Evolutionary conservation across 2,797 vertebrate genomes (phyloP), one percentile per base, ranked within the genome.

Genomic region (Gephyroberyx darwinii): DNA sequence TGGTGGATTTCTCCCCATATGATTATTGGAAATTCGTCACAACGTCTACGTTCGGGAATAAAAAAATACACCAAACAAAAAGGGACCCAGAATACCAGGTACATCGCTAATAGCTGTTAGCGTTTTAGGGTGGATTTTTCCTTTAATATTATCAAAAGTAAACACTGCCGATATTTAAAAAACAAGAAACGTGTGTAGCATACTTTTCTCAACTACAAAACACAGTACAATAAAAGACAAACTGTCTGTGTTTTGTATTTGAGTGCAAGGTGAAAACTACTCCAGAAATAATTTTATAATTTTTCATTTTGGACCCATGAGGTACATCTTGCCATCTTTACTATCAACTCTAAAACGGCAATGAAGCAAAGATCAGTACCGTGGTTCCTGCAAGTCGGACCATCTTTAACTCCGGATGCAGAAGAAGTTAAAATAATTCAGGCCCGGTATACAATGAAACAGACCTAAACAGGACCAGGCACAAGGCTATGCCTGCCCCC

Each of bases 401-500:
- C 26, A 63, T 31, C 8, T 8, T 58, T 58, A 62, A 31, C 20
- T 41, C 41, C 43, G 41, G 51, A 22, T 33, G 61, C 48, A 10
- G 9, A 35, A n/a, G 39, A 14, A 41, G 62, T 33, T 55, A 33
- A 9, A 50, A 8, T 5, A 17, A 62, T 48, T 65, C 20, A 19
- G 30, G 5, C 30, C 26, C 39, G 47, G 19, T 19, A 33, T 16
- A 68, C 19, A 35, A 19, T 16, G 43, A 16, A 8, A 17, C 31
- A 48, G 43, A 33, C 22, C 30, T 50, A 26, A 57, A 26, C 53
- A 39, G 48, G 50, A 55, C 60, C 51, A 17, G 16, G 70, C 66
- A 71, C 67, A 75, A 60, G 33, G 74, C 62, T 60, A 37, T 8
- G 43, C 80, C 78, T 47, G 61, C 79, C 84, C 85, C 88, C 88